These are phyloP conservation scores for Synchiropus splendidus DNA, from an alignment of 2,113 vertebrate genomes.

Conservation along the genomic window DNA sequence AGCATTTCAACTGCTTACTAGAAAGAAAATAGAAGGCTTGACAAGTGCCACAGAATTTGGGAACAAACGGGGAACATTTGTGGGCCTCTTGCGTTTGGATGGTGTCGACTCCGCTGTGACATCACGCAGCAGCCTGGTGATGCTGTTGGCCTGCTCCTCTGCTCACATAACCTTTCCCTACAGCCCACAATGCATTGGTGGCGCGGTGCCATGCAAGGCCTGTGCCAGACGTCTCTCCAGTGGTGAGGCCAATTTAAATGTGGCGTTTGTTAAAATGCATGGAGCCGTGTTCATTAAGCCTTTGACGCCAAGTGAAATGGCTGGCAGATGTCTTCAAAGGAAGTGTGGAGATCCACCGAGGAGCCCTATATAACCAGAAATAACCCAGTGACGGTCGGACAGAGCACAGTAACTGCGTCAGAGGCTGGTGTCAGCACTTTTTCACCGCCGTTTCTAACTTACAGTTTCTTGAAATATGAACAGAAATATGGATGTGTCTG, in stretches of 20 bases:
- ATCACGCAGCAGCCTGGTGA: conserved; percentile 39
- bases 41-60: background rate
- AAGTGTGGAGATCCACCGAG: conserved; percentile 25
- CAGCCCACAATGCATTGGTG: background rate
- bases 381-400: conserved; percentile 22
- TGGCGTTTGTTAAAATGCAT: conserved; percentile 48
- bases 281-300: conserved; percentile 60
- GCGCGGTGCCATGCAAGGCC: conserved; percentile 19
- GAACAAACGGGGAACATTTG: background rate
- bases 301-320: conserved; percentile 66
- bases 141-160: conserved; percentile 19
- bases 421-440: conserved; percentile 3
- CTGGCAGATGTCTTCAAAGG: conserved; percentile 64
- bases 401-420: conserved; percentile 13
- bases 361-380: conserved; percentile 41
- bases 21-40: conserved; percentile 31
- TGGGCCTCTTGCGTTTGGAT: conserved; percentile 1
- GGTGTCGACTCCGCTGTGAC: conserved; percentile 18
- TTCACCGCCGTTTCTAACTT: too few species aligned
- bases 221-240: conserved; percentile 37
- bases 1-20: conserved; percentile 34
- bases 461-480: too few species aligned
- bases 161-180: conserved; percentile 11
- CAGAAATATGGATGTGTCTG: too few species aligned
- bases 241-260: conserved; percentile 52